These are phyloP conservation scores for Candoia aspera DNA, from an alignment of 2,113 vertebrate genomes.

Conservation along the genomic window DNA sequence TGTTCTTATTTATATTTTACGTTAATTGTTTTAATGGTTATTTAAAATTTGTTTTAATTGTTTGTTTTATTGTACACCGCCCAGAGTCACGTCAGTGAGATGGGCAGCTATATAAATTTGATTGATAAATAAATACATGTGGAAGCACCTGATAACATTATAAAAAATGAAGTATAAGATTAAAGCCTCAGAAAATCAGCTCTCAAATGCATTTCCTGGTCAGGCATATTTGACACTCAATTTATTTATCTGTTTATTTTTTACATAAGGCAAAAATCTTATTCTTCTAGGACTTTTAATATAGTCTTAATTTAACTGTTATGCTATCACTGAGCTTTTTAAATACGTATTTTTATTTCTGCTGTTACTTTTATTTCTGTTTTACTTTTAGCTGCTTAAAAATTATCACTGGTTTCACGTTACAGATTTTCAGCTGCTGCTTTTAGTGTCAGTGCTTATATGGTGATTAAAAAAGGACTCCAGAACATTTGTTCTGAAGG, in stretches of 20 bases:
- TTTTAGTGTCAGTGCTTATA: not conserved
- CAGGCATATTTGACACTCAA: not conserved
- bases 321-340: not conserved
- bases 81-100: not conserved
- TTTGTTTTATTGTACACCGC: not conserved
- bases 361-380: not conserved
- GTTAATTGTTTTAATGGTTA: not conserved
- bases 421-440: not conserved
- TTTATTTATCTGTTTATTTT: not conserved
- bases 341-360: not conserved
- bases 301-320: not conserved
- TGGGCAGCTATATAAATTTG: not conserved
- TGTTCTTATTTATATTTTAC: not conserved
- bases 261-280: not conserved
- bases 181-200: not conserved
- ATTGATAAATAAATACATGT: not conserved
- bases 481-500: not conserved
- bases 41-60: not conserved
- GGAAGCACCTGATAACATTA: not conserved
- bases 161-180: not conserved
- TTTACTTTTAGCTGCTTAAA: not conserved
- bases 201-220: not conserved
- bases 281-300: not conserved
- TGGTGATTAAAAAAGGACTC: not conserved
- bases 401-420: not conserved